A percentile compares a stretch with the other conserved stretches of the same genome.
Evolutionary conservation across 2,888 invertebrate genomes (phyloP).

Genomic region (Sesamia inferens): DNA sequence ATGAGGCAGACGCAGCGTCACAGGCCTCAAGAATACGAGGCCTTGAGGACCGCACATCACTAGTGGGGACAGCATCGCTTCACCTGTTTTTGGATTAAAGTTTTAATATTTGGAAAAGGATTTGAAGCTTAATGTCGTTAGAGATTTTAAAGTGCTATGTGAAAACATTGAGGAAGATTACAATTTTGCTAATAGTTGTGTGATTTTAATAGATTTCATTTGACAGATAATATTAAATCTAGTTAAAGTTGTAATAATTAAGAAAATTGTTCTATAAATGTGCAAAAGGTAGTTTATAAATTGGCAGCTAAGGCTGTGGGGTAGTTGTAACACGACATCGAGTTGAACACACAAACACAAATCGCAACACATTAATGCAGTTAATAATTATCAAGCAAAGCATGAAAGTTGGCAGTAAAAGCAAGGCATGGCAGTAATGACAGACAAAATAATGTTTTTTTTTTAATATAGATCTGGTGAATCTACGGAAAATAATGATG

Average conservation of each 20-base stretch:
- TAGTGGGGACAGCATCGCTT: constrained; percentile 97
- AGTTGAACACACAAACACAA: constrained; percentile 88
- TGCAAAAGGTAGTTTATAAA: constrained; percentile 40
- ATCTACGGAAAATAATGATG: constrained; percentile 24
- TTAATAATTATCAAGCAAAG: constrained; percentile 76
- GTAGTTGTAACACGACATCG: constrained; percentile 60
- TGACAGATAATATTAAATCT: constrained; percentile 23
- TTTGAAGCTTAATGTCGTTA: constrained; percentile 12
- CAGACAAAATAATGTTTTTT: constrained; percentile 1
- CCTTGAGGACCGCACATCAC: constrained; percentile 99
- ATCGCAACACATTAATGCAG: constrained; percentile 85
- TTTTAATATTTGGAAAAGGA: constrained; percentile 43
- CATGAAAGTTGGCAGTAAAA: constrained; percentile 59
- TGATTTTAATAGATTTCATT: constrained; percentile 24
- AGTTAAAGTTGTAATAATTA: neutral
- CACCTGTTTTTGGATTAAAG: constrained; percentile 91
- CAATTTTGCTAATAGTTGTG: constrained; percentile 23
- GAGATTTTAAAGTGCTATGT: constrained; percentile 41
- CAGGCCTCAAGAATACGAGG: constrained; percentile 96
- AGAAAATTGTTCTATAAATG: constrained; percentile 17
- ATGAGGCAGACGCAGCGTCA: constrained; percentile 97
- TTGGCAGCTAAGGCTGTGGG: constrained; percentile 43
- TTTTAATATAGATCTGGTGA: constrained; percentile 8
- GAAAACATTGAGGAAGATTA: constrained; percentile 10
- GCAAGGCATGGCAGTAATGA: constrained; percentile 36